Evolutionary conservation across 2,888 invertebrate species (phyloP).

Genomic region (Metellina segmentata): DNA sequence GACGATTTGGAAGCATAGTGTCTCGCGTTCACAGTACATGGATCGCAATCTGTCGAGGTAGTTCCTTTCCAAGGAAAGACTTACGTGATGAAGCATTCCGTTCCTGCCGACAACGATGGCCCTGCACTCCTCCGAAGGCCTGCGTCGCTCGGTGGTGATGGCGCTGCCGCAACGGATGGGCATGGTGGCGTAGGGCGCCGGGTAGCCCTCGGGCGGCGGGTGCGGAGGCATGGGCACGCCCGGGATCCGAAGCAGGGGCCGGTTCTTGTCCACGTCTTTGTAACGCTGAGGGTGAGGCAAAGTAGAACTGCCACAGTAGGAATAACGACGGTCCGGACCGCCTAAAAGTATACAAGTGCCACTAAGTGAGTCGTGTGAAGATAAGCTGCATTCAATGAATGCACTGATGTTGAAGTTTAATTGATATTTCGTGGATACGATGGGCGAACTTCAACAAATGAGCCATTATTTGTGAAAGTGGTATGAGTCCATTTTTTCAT

Average conservation of each 20-base stretch:
- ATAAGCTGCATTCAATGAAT: background rate
- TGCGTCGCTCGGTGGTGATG: constrained; percentile 39
- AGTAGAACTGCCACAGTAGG: constrained; percentile 76
- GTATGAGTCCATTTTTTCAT: too few relatives aligned
- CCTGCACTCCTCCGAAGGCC: constrained; percentile 50
- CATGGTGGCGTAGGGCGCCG: constrained; percentile 77
- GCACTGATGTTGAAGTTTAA: background rate
- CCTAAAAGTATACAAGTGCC: constrained; percentile 26
- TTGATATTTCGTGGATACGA: too few relatives aligned
- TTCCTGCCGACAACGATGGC: constrained; percentile 57
- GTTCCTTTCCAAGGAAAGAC: background rate
- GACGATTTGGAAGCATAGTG: too few relatives aligned
- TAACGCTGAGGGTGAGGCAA: constrained; percentile 75
- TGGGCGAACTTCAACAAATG: too few relatives aligned
- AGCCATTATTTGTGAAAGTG: too few relatives aligned
- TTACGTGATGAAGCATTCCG: constrained; percentile 74
- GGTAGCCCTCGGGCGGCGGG: constrained; percentile 77
- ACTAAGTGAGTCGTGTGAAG: too few relatives aligned
- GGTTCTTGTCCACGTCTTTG: constrained; percentile 71
- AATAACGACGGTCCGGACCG: constrained; percentile 75
- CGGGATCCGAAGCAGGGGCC: constrained; percentile 71
- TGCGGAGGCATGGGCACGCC: constrained; percentile 69
- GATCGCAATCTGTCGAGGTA: too few relatives aligned
- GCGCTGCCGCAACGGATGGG: constrained; percentile 72
- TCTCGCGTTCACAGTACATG: too few relatives aligned